Base-by-base conservation (phyloP, 2,113 vertebrate species). In the Arenaria interpres region DNA sequence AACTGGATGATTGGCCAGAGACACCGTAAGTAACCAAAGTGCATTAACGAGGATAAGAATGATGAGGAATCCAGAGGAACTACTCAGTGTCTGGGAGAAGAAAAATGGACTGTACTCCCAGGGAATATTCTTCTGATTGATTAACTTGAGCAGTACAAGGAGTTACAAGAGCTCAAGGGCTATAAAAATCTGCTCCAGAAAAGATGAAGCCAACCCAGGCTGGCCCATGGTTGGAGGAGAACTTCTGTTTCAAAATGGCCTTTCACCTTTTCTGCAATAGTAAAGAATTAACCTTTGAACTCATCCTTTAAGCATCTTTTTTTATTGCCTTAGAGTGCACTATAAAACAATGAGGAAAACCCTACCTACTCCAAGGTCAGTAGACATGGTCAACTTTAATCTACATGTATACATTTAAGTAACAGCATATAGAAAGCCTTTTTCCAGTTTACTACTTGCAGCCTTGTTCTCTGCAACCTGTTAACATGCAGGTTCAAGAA, bases 141-240 rank as follows among this genome's bases (percentile, higher is more conserved):
- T 94, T 96, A 94, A 95, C 78, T 96, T 92, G 76, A 95, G 43
- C 63, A 85, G 33, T n/a, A 69, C 85, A 75, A 80, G 76, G 27
- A 86, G 57, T 94, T 97, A 97, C 72, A 83, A 89, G 75, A 96
- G 89, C 93, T 90, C 54, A 93, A 97, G 95, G 91, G 88, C 94
- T 92, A 95, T 97, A 86, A 96, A 97, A 88, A 68, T 32, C 81
- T 59, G 85, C 74, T 90, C 77, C 84, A 91, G 85, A 95, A 84
- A 93, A 93, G 80, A 85, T 13, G 57, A 89, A 81, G 89, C 86
- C 90, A 94, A 41, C 18, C 43, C 56, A 93, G 57, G n/a, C 57
- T 81, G 88, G 88, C 67, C 76, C 57, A 27, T 16, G 57, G 39
- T 12, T 92, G 64, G 78, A 86, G 53, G 37, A 85, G 75, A 85